A percentile compares a stretch with the other conserved stretches of the same genome.
Evolutionary conservation across 2,888 invertebrate species (phyloP).

Genomic region (Hypolimnas misippus): DNA sequence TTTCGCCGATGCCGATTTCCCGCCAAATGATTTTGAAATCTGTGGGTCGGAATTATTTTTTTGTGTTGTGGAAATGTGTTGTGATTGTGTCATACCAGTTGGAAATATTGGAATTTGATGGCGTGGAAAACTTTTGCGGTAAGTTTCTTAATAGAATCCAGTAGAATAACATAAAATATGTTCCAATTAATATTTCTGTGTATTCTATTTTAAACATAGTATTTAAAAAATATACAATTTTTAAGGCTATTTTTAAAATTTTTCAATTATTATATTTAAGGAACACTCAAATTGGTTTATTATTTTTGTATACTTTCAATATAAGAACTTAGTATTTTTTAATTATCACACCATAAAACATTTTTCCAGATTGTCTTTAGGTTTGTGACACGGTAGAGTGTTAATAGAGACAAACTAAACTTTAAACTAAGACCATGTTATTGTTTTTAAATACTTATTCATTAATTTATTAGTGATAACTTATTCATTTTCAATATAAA

Average conservation of each 20-base stretch:
- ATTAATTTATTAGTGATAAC: too few relatives aligned
- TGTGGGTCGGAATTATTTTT: constrained; percentile 54
- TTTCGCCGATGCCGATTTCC: constrained; percentile 69
- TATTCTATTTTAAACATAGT: not conserved
- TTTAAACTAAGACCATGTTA: constrained; percentile 45
- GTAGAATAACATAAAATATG: constrained; percentile 11
- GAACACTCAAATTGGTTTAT: not conserved
- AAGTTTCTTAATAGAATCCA: constrained; percentile 38
- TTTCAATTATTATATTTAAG: not conserved
- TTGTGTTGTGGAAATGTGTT: constrained; percentile 51
- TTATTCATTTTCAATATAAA: too few relatives aligned
- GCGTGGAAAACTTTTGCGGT: constrained; percentile 32
- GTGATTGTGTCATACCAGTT: constrained; percentile 48
- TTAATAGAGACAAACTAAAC: too few relatives aligned
- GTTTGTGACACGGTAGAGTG: too few relatives aligned
- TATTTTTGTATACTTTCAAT: too few relatives aligned
- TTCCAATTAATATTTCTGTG: not conserved
- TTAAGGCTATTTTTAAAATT: not conserved
- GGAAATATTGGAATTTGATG: constrained; percentile 52
- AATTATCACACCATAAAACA: constrained; percentile 2
- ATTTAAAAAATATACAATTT: not conserved
- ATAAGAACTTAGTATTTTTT: not conserved
- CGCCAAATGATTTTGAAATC: constrained; percentile 61
- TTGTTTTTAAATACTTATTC: too few relatives aligned
- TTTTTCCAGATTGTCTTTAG: not conserved